Base-by-base conservation (phyloP, 2,888 invertebrate genomes). In the Drosophila emarginata region DNA sequence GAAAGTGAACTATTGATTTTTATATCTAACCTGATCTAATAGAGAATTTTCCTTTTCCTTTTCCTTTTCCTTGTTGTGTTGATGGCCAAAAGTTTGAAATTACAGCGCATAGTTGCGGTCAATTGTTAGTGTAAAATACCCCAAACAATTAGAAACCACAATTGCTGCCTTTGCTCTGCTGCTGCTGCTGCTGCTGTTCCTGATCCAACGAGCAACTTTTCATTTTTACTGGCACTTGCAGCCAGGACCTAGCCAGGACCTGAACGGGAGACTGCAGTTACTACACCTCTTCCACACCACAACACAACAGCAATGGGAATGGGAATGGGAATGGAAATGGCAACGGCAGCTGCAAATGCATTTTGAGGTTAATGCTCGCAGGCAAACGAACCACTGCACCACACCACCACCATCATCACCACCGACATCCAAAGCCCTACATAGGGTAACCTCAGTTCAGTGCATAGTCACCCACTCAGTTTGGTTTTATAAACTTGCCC, bases 71-170 rank as follows among this genome's bases (percentile, higher is more conserved):
- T n/a, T 32, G 12, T 36, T 21, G 12, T 15, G 54, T 14, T 50
- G 12, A 18, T 58, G 14, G 52, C 61, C 51, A 72, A 71, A 79
- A 67, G 50, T 59, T 77, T 74, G 36, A 67, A 82, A 78, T 78
- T 78, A 77, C 85, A 74, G 70, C 78, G 80, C 85, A 82, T 84
- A 72, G 82, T 72, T 85, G 81, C 69, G 75, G 85, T 78, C 82
- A 82, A 85, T 82, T 85, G 78, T 80, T 82, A 85, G 85, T 78
- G 83, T 70, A 78, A 85, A 82, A 85, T 80, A 73, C 83, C 80
- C 85, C 75, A 82, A 82, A 82, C 83, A 82, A 85, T 82, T 82
- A 82, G 85, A 82, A 80, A 78, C 85, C 81, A 80, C 81, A 82
- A 85, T 82, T 82, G 85, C 81, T 74, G 72, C 58, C 50, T 61